A percentile compares a stretch with the other conserved stretches of the same genome.
Conservation (phyloP, 2,888 invertebrate species). For the Clitarchus hookeri region DNA sequence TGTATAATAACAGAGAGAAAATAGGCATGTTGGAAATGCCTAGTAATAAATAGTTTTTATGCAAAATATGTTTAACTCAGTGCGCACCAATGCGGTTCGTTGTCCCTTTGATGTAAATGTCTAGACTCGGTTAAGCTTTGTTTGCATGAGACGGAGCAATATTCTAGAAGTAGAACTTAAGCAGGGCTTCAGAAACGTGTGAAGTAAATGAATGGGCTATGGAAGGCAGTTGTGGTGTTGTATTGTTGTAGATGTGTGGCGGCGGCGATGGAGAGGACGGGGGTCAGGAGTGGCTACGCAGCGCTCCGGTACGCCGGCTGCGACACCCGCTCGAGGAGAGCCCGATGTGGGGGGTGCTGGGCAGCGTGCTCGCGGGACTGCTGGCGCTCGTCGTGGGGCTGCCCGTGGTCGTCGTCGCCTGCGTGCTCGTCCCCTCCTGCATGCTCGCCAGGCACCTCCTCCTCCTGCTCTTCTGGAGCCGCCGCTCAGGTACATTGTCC, state of each 20-base stretch:
- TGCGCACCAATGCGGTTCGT: no score
- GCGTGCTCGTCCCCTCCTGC: constrained; percentile 50
- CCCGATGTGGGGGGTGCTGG: constrained; percentile 50
- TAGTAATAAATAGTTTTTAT: no score
- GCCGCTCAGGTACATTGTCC: constrained; percentile 29
- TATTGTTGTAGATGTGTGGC: constrained; percentile 26
- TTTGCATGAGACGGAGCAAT: no score
- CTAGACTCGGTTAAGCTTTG: no score
- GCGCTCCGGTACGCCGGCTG: constrained; percentile 53
- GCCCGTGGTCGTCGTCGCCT: constrained; percentile 50
- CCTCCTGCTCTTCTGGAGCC: constrained; percentile 43
- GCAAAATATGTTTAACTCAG: no score
- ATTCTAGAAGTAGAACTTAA: no score
- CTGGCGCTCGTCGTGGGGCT: constrained; percentile 53
- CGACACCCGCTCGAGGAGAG: constrained; percentile 54
- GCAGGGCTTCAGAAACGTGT: no score
- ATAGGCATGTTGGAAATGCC: no score
- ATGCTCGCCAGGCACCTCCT: constrained; percentile 43
- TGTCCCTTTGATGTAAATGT: no score
- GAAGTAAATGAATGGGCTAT: no score
- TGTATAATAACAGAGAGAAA: no score
- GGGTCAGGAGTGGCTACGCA: constrained; percentile 26
- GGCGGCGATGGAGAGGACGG: not conserved
- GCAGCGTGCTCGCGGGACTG: constrained; percentile 53
- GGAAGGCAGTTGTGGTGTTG: no score